Evolutionary conservation across 2,113 vertebrate genomes (phyloP).

Genomic region (Phrynocephalus versicolor): DNA sequence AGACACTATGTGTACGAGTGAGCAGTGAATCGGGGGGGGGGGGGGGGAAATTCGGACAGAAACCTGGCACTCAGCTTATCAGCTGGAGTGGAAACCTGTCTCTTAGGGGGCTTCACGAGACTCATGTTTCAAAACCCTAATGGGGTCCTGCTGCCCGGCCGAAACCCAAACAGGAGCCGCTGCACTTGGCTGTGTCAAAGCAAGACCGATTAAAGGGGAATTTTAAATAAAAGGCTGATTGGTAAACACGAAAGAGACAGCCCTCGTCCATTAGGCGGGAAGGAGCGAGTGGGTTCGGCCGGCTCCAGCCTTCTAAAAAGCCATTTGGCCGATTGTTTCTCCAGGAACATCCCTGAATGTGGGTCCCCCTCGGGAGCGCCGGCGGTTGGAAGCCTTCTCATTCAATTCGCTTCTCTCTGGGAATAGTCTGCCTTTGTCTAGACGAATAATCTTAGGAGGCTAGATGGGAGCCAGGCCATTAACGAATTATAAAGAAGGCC

Average conservation of each 20-base stretch:
- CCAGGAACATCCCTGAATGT: too few relatives aligned
- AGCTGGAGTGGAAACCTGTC: not conserved
- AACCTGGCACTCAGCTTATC: constrained; percentile 20
- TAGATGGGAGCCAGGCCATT: too few relatives aligned
- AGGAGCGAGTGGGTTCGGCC: rapidly evolving
- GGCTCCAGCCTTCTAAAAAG: not conserved
- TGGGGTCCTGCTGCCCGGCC: constrained; percentile 6
- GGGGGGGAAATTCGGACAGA: not conserved
- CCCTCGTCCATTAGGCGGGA: not conserved
- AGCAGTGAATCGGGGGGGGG: rapidly evolving
- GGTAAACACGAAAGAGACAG: constrained; percentile 29
- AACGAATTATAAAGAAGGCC: too few relatives aligned
- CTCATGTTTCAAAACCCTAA: not conserved
- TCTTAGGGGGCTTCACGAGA: not conserved
- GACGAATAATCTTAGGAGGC: too few relatives aligned
- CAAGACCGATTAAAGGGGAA: constrained; percentile 22
- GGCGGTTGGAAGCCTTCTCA: too few relatives aligned
- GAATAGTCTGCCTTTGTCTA: too few relatives aligned
- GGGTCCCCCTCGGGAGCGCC: too few relatives aligned
- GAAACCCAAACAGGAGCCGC: constrained; percentile 5
- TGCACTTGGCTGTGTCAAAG: not conserved
- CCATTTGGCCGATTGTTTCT: too few relatives aligned
- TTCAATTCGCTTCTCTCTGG: too few relatives aligned
- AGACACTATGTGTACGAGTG: constrained; percentile 11
- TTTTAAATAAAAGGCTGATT: constrained; percentile 52